These are phyloP conservation scores for Nannoperca obscura DNA, from an alignment of 2,797 vertebrate species.

Conservation along the genomic window DNA sequence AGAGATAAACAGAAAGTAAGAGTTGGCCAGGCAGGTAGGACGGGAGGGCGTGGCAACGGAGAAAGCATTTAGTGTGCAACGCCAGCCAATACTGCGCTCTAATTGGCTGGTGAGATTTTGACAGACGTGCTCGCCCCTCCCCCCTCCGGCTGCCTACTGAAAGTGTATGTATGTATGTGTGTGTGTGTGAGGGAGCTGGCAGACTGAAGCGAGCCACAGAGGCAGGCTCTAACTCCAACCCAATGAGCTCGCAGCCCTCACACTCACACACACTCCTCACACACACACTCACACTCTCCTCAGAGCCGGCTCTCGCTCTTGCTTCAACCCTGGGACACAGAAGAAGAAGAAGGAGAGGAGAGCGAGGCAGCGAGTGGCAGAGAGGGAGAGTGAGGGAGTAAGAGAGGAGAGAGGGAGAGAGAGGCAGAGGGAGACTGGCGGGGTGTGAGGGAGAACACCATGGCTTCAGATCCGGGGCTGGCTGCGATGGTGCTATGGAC, in stretches of 20 bases:
- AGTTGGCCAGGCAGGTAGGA: conserved; percentile 60
- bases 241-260: conserved; percentile 83
- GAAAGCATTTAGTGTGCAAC: conserved; percentile 41
- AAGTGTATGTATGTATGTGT: conserved; percentile 61
- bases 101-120: conserved; percentile 79
- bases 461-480: conserved; percentile 86
- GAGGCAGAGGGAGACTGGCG: conserved; percentile 75
- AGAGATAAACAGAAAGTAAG: conserved; percentile 63
- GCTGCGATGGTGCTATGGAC: conserved; percentile 85
- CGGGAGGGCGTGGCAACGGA: conserved; percentile 53
- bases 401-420: conserved; percentile 73
- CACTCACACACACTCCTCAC: conserved; percentile 41
- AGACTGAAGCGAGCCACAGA: conserved; percentile 77
- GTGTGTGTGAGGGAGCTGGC: conserved; percentile 62
- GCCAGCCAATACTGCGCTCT: conserved; percentile 39
- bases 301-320: conserved; percentile 67
- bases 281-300: conserved; percentile 47
- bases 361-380: conserved; percentile 53
- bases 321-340: conserved; percentile 80
- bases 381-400: conserved; percentile 61
- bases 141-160: conserved; percentile 61
- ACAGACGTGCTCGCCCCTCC: conserved; percentile 72
- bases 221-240: conserved; percentile 82
- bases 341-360: conserved; percentile 55
- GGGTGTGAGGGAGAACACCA: conserved; percentile 79